phyloP scores from a whole-genome alignment of 1,140 invertebrate species.

The Plutomurus gul region DNA sequence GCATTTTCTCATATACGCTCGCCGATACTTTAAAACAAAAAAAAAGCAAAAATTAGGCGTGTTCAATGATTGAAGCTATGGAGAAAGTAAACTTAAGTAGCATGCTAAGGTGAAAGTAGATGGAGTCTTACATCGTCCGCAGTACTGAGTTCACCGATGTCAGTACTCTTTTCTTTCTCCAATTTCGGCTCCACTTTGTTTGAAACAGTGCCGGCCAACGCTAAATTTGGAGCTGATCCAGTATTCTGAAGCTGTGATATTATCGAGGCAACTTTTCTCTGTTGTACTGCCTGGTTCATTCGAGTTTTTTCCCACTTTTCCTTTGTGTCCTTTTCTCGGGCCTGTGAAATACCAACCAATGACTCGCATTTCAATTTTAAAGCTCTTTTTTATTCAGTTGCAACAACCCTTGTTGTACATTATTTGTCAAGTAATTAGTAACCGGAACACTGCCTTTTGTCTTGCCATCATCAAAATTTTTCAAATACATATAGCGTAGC shows the following conservation, averaged over 20 bases:
- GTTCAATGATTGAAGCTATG: background rate
- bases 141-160: conserved; percentile 35
- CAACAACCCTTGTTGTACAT: too few relatives aligned
- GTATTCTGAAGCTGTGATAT: conserved; percentile 48
- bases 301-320: conserved; percentile 49
- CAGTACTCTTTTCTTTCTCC: conserved; percentile 40
- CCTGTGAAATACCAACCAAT: conserved; percentile 13
- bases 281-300: conserved; percentile 48
- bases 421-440: too few relatives aligned
- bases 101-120: too few relatives aligned
- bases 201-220: background rate
- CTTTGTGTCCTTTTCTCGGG: conserved; percentile 46
- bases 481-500: too few relatives aligned
- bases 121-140: conserved; percentile 48
- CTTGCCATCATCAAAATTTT: too few relatives aligned
- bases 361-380: background rate
- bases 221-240: conserved; percentile 44
- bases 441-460: too few relatives aligned
- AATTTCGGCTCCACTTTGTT: conserved; percentile 20
- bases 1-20: conserved; percentile 49
- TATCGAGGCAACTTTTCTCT: conserved; percentile 49
- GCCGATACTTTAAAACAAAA: conserved; percentile 43
- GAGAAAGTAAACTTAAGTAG: background rate
- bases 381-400: too few relatives aligned
- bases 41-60: background rate